Evolutionary conservation across 2,888 invertebrate species (phyloP), one percentile per base, ranked within the genome.

Genomic region (Plemyria rubiginata): DNA sequence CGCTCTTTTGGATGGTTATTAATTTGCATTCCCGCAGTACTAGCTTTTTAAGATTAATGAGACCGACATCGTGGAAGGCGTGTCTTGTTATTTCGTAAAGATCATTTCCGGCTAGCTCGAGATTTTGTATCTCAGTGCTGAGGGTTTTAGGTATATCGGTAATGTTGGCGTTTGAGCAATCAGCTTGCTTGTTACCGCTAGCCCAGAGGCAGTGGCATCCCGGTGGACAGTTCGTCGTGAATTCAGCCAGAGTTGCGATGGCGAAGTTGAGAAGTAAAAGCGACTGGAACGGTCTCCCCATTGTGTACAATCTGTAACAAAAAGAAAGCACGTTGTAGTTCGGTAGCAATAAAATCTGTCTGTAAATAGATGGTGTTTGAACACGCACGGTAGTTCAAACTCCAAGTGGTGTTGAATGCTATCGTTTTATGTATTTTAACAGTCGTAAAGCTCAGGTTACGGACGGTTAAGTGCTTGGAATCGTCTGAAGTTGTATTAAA

Each of bases 131-230:
- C 66, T 96, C 96, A 41, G 94, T 88, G 79, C 96, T 96, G 40
- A 98, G 89, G 56, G 94, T 94, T 65, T 90, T 92, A 0, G 98
- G 98, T 70, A 98, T 95, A 36, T 94, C 90, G 51, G 92, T 94
- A 38, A 97, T 92, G n/a, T 94, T 92, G 43, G 94, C 93, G 59
- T 94, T 92, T 40, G 94, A 94, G 83, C 98, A 98, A 73, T 97
- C 96, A 1, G 97, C 98, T 22, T 95, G 95, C 82, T 96, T 97
- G 84, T 96, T 97, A 6, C 98, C 97, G 64, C 95, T 95, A 32
- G 95, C 95, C 98, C 98, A 98, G 69, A 96, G 95, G 84, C 98
- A 98, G 78, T 95, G 95, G 90, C 98, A 98, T 60, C 92, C 92
- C 68, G 92, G 81, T 9, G 95, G 94, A 83, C 96, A 96, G 79